Conservation (phyloP, 2,888 invertebrate genomes). For the Drosophila paracracens region DNA sequence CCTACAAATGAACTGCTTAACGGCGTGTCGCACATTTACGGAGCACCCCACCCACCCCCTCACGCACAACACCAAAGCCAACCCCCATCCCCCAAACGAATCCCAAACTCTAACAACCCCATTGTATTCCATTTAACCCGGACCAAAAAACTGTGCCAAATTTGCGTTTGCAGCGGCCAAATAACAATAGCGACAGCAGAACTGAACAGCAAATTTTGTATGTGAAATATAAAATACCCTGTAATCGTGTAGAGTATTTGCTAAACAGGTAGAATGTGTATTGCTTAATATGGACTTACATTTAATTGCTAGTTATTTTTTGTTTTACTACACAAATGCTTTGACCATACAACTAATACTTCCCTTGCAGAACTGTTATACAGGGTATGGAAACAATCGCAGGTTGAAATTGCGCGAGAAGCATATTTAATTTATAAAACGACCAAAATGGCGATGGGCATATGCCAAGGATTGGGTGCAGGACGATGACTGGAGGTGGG, state of each 20-base stretch:
- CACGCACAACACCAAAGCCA: background rate
- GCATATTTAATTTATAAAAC: slow-evolving; percentile 78
- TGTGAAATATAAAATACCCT: slow-evolving; percentile 22
- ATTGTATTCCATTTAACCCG: slow-evolving; percentile 65
- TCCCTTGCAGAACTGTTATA: background rate
- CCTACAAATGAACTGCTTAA: slow-evolving; percentile 82
- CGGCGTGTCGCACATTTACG: slow-evolving; percentile 73
- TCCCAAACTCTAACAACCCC: slow-evolving; percentile 25
- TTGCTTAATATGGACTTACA: accelerated
- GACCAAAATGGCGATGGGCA: slow-evolving; percentile 50
- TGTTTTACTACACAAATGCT: background rate
- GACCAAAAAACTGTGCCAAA: slow-evolving; percentile 64
- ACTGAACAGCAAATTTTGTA: background rate
- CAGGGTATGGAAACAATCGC: slow-evolving; percentile 50
- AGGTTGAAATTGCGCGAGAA: slow-evolving; percentile 52
- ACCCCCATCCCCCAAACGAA: background rate
- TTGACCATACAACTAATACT: background rate
- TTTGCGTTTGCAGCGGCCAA: slow-evolving; percentile 41
- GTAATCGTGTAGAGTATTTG: background rate
- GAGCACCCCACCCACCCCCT: slow-evolving; percentile 14
- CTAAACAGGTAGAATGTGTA: accelerated
- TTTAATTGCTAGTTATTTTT: background rate
- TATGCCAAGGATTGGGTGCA: slow-evolving; percentile 9
- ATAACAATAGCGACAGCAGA: slow-evolving; percentile 5
- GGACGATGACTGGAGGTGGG: no score